Evolutionary conservation across 2,888 invertebrate species (phyloP), one percentile per base, ranked within the genome.

Genomic region (Ophioninae sp.): DNA sequence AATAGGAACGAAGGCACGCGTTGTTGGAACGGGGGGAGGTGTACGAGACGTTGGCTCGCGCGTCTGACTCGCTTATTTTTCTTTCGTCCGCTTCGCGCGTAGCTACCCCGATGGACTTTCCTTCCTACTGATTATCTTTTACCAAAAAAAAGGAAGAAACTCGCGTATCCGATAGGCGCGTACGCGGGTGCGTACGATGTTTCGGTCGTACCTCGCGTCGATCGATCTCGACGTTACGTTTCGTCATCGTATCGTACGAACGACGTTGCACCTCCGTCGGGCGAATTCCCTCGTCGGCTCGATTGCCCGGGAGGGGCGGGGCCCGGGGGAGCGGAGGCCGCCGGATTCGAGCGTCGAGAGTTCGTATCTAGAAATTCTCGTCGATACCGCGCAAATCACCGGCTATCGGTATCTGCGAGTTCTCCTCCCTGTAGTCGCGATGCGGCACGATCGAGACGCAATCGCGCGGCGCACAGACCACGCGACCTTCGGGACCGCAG

Each of bases 401-500:
- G 64, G 88, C 87, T 74, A 88, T 86, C 64, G 89, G 87, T 82
- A 89, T 89, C 81, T 90, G 90, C 70, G 81, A 81, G 75, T 73
- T 84, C 67, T 84, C 84, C 68, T 79, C 79, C 62, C 84, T 76
- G 79, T 81, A 84, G 56, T 76, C 83, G 56, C 83, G 83, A 41
- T 81, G 81, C 44, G 91, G 89, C 83, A 89, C 87, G 57, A 92
- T 87, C 44, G 90, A 89, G 62, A 92, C 90, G 85, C 92, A 92
- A 85, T 92, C 90, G 62, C 89, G 88, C 7, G 92, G 92, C 44
- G 92, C 92, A 79, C 92, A 92, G 78, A 91, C 90, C 82, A 92
- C 90, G 41, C 91, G 89, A 50, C 92, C 95, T 81, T 94, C 95
- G 84, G 93, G 93, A 85, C 94, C 95, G 91, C 96, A 96, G 90